Base-by-base conservation (phyloP, 2,113 vertebrate genomes). In the Actinemys pallida region DNA sequence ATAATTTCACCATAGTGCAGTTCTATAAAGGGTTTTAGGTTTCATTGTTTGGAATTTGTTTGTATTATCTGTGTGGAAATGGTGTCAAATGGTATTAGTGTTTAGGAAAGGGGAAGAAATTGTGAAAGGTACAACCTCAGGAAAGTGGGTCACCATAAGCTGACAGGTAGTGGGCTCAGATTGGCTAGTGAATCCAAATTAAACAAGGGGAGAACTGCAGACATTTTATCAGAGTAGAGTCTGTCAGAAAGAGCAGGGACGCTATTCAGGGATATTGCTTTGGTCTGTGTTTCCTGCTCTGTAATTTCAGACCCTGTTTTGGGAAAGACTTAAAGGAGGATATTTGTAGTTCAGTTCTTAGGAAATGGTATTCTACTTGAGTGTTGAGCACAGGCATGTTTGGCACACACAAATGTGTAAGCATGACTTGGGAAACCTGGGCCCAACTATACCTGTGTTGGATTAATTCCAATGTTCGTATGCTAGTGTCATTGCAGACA, bases 41-140 rank as follows among this genome's bases (percentile, higher is more conserved):
- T 91, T 50, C 3, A 50, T 45, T 83, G 89, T 89, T 72, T 92
- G 22, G 10, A 92, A 83, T 17, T 5, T n/a, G 5, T 93, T 86
- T 94, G 83, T 88, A 35, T 87, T 92, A 56, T 85, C 10, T 7
- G 75, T 85, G n/a, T 92, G 79, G 90, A 96, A 95, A 95, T 80
- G 59, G 90, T 92, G 57, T 72, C 93, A 42, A 92, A 45, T 22
- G n/a, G 42, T 39, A 94, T 95, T 93, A 9, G 83, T 81, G 69
- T 52, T 83, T 49, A 65, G 20, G 53, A 45, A 86, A 88, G 14
- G 42, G n/a, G 24, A 78, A 75, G 85, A 78, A 47, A 13, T 3
- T 86, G 24, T 5, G 35, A 56, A 56, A 52, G 14, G 42, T 27
- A 81, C 7, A 90, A 91, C 31, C 52, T 89, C n/a, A 62, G 52